These are phyloP conservation scores for Brachyistius frenatus DNA, from an alignment of 2,113 vertebrate species.

Conservation along the genomic window DNA sequence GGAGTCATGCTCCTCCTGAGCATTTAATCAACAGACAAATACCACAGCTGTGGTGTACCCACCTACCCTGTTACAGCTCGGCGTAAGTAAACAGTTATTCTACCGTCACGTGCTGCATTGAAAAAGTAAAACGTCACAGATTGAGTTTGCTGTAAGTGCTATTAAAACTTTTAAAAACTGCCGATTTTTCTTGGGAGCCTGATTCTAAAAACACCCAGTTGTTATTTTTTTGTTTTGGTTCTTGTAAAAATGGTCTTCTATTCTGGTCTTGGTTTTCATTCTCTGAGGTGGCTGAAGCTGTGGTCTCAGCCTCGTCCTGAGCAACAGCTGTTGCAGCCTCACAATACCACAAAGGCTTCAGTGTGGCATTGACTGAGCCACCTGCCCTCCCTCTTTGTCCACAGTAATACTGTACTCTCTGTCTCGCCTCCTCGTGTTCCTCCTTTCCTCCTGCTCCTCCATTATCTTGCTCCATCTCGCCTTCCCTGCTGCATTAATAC, in stretches of 20 bases:
- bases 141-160: neutral
- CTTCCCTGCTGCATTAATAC: conserved; percentile 43
- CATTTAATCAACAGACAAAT: conserved; percentile 16
- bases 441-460: conserved; percentile 47
- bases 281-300: conserved; percentile 51
- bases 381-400: conserved; percentile 77
- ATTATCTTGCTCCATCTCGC: conserved; percentile 59
- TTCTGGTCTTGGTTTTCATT: conserved; percentile 51
- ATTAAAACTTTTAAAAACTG: neutral
- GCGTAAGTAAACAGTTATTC: conserved; percentile 17
- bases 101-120: neutral
- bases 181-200: neutral
- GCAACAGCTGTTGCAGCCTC: conserved; percentile 75
- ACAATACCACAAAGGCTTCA: conserved; percentile 78
- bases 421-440: conserved; percentile 35
- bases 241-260: conserved; percentile 30
- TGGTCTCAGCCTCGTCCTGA: conserved; percentile 48
- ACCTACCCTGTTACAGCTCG: conserved; percentile 29
- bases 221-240: conserved; percentile 37
- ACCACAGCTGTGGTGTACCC: conserved; percentile 16
- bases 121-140: neutral
- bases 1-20: conserved; percentile 28
- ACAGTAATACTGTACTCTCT: conserved; percentile 58
- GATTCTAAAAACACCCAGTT: neutral
- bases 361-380: conserved; percentile 76